A percentile compares a stretch with the other conserved stretches of the same genome.
Evolutionary conservation across 2,888 invertebrate species (phyloP).

Genomic region (Dermolepida albohirtum): DNA sequence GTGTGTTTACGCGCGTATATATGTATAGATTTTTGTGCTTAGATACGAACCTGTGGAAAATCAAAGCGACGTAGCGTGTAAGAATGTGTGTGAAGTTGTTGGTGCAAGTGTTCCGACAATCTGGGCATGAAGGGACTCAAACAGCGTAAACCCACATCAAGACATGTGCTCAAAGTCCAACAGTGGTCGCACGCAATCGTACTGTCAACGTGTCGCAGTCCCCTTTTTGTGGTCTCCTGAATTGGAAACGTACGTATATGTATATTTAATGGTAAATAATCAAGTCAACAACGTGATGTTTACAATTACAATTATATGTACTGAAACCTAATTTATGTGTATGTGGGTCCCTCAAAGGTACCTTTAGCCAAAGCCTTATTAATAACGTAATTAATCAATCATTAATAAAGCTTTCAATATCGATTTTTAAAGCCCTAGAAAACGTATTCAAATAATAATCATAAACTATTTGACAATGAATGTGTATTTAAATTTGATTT

Average conservation of each 20-base stretch:
- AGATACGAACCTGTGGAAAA: constrained; percentile 55
- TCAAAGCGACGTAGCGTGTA: constrained; percentile 45
- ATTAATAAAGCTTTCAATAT: too few species aligned
- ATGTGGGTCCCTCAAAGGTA: too few species aligned
- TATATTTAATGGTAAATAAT: constrained; percentile 13
- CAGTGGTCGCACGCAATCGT: constrained; percentile 72
- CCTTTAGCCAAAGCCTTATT: too few species aligned
- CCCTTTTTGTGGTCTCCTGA: constrained; percentile 89
- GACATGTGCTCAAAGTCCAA: constrained; percentile 81
- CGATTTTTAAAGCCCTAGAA: too few species aligned
- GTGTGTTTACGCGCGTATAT: background rate
- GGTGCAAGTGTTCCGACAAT: constrained; percentile 94
- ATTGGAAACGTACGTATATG: constrained; percentile 39
- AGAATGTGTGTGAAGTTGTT: constrained; percentile 77
- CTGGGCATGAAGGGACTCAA: constrained; percentile 98
- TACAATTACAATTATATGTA: background rate
- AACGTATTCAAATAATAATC: too few species aligned
- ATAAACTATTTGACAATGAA: too few species aligned
- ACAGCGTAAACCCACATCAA: constrained; percentile 87
- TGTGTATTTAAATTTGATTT: too few species aligned
- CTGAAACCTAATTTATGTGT: too few species aligned
- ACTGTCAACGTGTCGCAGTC: constrained; percentile 72
- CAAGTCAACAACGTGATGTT: background rate
- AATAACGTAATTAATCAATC: too few species aligned
- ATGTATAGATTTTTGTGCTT: background rate